Base-by-base conservation (phyloP, 2,113 vertebrate species). In the Gallinago paraguaiae region DNA sequence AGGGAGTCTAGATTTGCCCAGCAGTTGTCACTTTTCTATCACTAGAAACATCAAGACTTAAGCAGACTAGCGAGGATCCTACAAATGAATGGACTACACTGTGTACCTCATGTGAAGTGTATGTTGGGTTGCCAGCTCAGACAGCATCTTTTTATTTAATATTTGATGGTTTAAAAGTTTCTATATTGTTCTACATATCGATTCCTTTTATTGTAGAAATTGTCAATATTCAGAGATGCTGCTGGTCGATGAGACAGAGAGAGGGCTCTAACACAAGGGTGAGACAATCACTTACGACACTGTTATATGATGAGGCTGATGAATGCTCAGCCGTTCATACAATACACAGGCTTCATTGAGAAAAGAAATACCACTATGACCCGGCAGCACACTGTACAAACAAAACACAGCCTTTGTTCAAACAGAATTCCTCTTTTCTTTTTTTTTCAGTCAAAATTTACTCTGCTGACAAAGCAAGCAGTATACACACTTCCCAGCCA, bases 341-440 rank as follows among this genome's bases (percentile, higher is more conserved):
- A 94, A 65, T 54, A 90, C 91, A 94, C 31, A 71, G 19, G 71
- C 77, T 72, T 85, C 86, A 57, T 22, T 69, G 76, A 95, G 77
- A 74, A 68, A 86, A 50, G 46, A 53, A 64, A 80, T 18, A 23
- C 39, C 60, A 75, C 56, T 53, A 50, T 61, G 25, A 76, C 35
- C 81, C 71, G 57, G 72, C 67, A 82, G 59, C 72, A 80, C 57
- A 23, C 59, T 65, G 45, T 60, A 75, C 81, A 94, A 92, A 96
- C 87, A 90, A 88, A 93, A 91, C 61, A 72, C 51, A 86, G 69
- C 48, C 64, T 64, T 86, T 82, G 43, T 88, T 92, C 88, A 93
- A 95, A 83, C 46, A 89, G 45, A 75, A 82, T 83, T 28, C 25
- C 4, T 80, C 45, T 77, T n/a, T 37, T 54, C 39, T 51, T 43